Conservation (phyloP, 1,140 invertebrate genomes). For the Cyclargus thomasi region DNA sequence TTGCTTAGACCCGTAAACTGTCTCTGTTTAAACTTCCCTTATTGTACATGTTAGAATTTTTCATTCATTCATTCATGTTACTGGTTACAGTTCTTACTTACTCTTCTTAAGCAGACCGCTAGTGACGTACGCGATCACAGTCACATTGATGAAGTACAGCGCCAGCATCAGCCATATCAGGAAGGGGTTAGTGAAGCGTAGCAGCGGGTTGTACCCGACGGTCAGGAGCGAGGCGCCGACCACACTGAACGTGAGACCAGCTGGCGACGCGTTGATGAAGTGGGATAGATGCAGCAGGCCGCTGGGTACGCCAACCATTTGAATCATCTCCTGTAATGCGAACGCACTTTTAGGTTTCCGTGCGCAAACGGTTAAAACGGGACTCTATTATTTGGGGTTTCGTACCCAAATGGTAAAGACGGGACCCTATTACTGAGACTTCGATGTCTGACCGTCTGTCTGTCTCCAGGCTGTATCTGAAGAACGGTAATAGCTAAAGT, state of each 20-base stretch:
- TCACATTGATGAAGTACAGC: slow-evolving; percentile 43
- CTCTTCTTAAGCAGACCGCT: slow-evolving; percentile 44
- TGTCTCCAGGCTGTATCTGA: no score
- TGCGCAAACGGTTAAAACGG: not conserved
- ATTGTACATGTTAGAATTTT: no score
- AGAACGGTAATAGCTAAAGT: no score
- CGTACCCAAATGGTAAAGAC: no score
- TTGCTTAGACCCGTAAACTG: no score
- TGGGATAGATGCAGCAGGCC: slow-evolving; percentile 36
- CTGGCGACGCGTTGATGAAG: slow-evolving; percentile 43
- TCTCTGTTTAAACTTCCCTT: no score
- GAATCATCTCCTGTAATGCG: slow-evolving; percentile 48
- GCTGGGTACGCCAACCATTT: slow-evolving; percentile 52
- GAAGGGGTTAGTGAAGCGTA: slow-evolving; percentile 30
- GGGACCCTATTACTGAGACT: no score
- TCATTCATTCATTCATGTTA: no score
- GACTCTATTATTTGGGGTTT: no score
- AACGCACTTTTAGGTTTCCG: not conserved
- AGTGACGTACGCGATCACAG: slow-evolving; percentile 37
- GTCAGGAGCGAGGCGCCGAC: slow-evolving; percentile 33
- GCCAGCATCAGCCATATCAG: slow-evolving; percentile 38
- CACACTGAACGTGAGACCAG: slow-evolving; percentile 38
- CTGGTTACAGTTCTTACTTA: slow-evolving; percentile 32
- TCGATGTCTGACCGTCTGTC: no score
- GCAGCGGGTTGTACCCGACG: slow-evolving; percentile 23